Conservation (phyloP, 2,797 vertebrate genomes). For the Myripristis jacobus region DNA sequence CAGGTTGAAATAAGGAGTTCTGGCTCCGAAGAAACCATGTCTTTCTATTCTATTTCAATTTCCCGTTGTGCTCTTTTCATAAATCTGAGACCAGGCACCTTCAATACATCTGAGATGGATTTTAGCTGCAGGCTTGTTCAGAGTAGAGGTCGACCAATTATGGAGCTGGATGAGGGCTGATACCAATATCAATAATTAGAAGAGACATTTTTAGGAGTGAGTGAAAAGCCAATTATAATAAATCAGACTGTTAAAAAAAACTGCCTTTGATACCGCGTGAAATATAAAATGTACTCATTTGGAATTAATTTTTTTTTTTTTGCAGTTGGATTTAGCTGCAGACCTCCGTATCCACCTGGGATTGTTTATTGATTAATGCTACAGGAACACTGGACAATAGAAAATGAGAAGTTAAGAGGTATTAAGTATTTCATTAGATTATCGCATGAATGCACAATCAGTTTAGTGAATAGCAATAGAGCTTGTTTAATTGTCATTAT, state of each 20-base stretch:
- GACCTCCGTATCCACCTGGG: not conserved
- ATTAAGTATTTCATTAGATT: not conserved
- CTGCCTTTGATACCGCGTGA: not conserved
- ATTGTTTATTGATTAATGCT: not conserved
- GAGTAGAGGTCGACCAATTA: constrained; percentile 54
- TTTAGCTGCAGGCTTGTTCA: constrained; percentile 20
- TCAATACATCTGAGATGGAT: constrained; percentile 34
- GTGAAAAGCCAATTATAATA: constrained; percentile 13
- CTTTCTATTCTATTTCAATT: constrained; percentile 17
- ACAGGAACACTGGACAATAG: not conserved
- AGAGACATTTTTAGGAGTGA: no score
- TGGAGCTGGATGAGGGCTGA: constrained; percentile 37
- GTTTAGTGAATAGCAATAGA: no score
- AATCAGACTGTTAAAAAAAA: no score
- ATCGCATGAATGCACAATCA: no score
- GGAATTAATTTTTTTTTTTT: constrained; percentile 8
- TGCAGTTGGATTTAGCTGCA: no score
- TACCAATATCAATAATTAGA: not conserved
- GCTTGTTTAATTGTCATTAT: constrained; percentile 1
- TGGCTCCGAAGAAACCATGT: no score
- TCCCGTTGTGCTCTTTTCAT: constrained; percentile 32
- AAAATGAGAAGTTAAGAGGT: not conserved
- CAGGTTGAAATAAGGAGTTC: no score
- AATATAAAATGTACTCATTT: constrained; percentile 28
- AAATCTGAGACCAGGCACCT: constrained; percentile 2